A percentile compares a stretch with the other conserved stretches of the same genome.
These are phyloP conservation scores for Tragelaphus strepsiceros DNA, from an alignment of 2,113 vertebrate species.

Conservation along the genomic window DNA sequence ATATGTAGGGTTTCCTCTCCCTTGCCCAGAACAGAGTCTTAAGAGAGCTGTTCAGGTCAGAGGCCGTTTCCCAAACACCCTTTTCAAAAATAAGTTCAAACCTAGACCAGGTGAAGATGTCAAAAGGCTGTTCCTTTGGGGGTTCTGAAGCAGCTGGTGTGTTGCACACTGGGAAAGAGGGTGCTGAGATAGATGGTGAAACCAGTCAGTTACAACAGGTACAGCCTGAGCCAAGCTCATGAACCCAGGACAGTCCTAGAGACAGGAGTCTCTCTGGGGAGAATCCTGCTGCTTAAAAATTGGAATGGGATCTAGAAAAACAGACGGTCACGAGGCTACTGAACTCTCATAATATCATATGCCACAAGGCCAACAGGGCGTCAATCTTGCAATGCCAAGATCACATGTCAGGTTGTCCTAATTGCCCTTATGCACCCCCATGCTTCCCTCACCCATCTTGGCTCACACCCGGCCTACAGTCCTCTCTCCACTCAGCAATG, in stretches of 20 bases:
- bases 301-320: background rate
- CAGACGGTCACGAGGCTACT: background rate
- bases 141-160: background rate
- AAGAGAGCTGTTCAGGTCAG: background rate
- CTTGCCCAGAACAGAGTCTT: background rate
- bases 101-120: background rate
- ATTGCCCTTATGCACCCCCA: background rate
- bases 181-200: background rate
- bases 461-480: background rate
- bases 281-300: constrained; percentile 3
- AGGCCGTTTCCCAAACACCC: background rate
- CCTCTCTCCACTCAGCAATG: constrained; percentile 1
- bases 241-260: background rate
- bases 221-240: background rate
- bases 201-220: background rate
- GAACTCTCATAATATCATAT: background rate
- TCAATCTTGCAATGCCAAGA: background rate
- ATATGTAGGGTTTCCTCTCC: background rate
- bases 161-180: background rate
- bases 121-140: background rate
- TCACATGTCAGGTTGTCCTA: background rate
- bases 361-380: background rate
- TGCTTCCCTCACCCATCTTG: constrained; percentile 39
- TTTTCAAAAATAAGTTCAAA: constrained; percentile 17
- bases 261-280: background rate